Conservation (phyloP, 2,888 invertebrate genomes). For the Dasypogon diadema region DNA sequence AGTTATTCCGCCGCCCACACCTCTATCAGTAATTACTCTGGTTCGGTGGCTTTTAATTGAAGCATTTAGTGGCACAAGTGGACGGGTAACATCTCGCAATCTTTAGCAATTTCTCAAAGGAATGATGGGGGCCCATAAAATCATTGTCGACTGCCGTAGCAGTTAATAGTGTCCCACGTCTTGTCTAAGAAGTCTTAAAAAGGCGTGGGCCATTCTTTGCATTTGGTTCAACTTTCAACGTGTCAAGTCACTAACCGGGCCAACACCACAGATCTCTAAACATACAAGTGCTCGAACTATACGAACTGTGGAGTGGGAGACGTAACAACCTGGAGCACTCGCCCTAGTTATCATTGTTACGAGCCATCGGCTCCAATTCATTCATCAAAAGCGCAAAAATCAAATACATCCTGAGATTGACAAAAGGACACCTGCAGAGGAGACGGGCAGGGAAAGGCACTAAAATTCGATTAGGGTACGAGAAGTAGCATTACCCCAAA, state of each 20-base stretch:
- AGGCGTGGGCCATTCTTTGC: not conserved
- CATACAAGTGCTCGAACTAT: too few relatives aligned
- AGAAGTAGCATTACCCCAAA: not conserved
- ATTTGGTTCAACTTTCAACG: not conserved
- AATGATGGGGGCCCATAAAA: too few relatives aligned
- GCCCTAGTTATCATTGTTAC: not conserved
- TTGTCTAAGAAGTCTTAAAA: constrained; percentile 3
- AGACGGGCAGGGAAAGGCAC: not conserved
- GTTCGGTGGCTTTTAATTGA: not conserved
- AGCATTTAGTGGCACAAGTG: not conserved
- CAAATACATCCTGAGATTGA: too few relatives aligned
- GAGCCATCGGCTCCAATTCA: not conserved
- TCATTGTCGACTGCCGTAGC: constrained; percentile 1
- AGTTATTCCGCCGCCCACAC: not conserved
- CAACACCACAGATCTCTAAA: too few relatives aligned
- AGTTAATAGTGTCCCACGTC: constrained; percentile 20
- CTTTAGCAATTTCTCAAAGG: too few relatives aligned
- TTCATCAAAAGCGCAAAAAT: constrained; percentile 12
- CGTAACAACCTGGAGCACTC: not conserved
- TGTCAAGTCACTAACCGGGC: too few relatives aligned
- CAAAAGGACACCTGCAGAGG: too few relatives aligned
- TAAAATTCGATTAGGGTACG: too few relatives aligned
- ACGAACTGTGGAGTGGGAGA: too few relatives aligned
- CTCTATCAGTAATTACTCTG: constrained; percentile 6
- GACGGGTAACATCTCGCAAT: not conserved